A percentile compares a stretch with the other conserved stretches of the same genome.
Conservation (phyloP, 1,140 invertebrate genomes). For the Heliconius congener region DNA sequence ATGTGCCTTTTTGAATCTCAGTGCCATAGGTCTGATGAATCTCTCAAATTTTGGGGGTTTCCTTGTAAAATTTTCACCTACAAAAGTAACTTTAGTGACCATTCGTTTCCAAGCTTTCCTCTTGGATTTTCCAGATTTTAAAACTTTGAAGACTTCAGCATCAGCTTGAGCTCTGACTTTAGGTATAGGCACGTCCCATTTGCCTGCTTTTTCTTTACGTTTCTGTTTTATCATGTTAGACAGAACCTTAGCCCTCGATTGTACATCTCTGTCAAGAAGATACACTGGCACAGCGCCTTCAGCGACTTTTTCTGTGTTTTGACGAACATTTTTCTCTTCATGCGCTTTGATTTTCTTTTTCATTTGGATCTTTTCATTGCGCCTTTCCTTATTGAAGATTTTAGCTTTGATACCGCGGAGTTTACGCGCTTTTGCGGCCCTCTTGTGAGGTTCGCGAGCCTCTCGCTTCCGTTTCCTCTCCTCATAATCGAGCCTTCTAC, state of each 20-base stretch:
- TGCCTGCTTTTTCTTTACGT: constrained; percentile 99
- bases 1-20: constrained; percentile 98
- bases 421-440: constrained; percentile 94
- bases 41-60: constrained; percentile 99
- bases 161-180: constrained; percentile 99
- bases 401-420: constrained; percentile 98
- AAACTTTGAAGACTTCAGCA: constrained; percentile 97
- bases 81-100: constrained; percentile 99
- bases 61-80: constrained; percentile 98
- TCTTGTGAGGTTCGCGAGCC: constrained; percentile 94
- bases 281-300: constrained; percentile 98
- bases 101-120: constrained; percentile 99
- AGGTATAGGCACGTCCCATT: constrained; percentile 99
- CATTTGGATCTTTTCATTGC: constrained; percentile 99
- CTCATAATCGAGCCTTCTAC: constrained; percentile 97
- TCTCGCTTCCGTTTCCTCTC: constrained; percentile 98
- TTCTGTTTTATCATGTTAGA: constrained; percentile 99
- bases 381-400: constrained; percentile 97
- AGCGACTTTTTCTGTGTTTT: constrained; percentile 90
- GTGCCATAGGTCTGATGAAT: constrained; percentile 99
- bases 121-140: constrained; percentile 96
- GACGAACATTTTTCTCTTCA: constrained; percentile 94
- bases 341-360: constrained; percentile 98
- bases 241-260: constrained; percentile 95
- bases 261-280: constrained; percentile 97